Evolutionary conservation across 2,113 vertebrate genomes (phyloP).

Genomic region (Dipodomys stephensi): DNA sequence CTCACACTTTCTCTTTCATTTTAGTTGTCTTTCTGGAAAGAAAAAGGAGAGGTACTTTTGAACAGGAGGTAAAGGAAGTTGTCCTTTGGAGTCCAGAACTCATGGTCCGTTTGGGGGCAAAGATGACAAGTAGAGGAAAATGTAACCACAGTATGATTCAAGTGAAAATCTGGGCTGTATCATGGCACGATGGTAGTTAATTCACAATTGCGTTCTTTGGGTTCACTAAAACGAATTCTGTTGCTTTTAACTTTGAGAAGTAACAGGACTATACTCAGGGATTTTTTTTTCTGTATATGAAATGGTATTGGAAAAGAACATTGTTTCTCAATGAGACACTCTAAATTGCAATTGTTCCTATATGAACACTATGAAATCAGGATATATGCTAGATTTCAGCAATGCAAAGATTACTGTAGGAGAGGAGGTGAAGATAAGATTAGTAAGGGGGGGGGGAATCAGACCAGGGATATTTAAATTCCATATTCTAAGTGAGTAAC

Average conservation of each 20-base stretch:
- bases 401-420: background rate
- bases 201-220: background rate
- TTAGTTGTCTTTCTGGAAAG: background rate
- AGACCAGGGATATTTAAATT: slow-evolving; percentile 60
- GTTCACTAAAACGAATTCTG: slow-evolving; percentile 33
- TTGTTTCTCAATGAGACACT: too few relatives aligned
- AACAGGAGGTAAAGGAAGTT: background rate
- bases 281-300: background rate
- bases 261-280: background rate
- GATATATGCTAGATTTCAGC: background rate
- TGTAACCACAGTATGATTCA: background rate
- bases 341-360: too few relatives aligned
- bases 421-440: slow-evolving; percentile 67
- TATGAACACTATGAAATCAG: background rate
- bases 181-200: accelerated
- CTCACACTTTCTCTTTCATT: slow-evolving; percentile 4
- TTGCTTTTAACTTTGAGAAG: background rate
- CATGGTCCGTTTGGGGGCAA: background rate
- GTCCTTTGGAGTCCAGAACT: background rate
- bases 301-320: background rate
- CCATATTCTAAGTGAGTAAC: slow-evolving; percentile 46
- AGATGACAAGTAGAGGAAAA: slow-evolving; percentile 31
- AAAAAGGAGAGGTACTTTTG: background rate
- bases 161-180: background rate
- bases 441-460: slow-evolving; percentile 16